These are phyloP conservation scores for Papilio protenor DNA, from an alignment of 2,888 invertebrate species.

Conservation along the genomic window DNA sequence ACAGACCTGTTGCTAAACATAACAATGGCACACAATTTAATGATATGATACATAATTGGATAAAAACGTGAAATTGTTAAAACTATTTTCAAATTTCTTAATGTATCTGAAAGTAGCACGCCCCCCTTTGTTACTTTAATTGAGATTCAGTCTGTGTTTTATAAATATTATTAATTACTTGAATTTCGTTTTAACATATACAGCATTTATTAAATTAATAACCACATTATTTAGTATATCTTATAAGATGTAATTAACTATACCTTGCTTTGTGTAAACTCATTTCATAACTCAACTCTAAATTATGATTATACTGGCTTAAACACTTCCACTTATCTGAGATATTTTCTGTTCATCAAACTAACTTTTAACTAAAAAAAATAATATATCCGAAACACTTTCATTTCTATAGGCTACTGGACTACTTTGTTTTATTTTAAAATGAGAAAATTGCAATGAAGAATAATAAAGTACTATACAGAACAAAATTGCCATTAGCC, in stretches of 20 bases:
- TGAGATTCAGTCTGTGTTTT: background rate
- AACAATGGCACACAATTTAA: background rate
- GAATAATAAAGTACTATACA: background rate
- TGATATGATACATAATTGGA: background rate
- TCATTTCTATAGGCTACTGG: background rate
- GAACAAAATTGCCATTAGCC: background rate
- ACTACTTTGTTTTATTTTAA: background rate
- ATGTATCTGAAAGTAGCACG: background rate
- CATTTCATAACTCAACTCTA: slow-evolving; percentile 54
- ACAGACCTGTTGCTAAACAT: slow-evolving; percentile 38
- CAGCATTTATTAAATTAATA: background rate
- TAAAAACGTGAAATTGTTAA: background rate
- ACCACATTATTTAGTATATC: background rate
- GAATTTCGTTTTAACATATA: background rate
- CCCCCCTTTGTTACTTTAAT: slow-evolving; percentile 15
- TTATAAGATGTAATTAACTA: slow-evolving; percentile 23
- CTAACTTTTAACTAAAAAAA: background rate
- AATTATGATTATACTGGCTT: slow-evolving; percentile 8
- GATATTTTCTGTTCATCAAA: background rate
- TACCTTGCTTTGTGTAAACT: slow-evolving; percentile 77
- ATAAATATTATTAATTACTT: background rate
- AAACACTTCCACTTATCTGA: slow-evolving; percentile 5
- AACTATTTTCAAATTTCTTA: background rate
- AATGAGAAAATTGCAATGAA: slow-evolving; percentile 1
- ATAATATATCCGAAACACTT: background rate